These are phyloP conservation scores for Littorina saxatilis DNA, from an alignment of 1,140 invertebrate genomes.

Conservation along the genomic window DNA sequence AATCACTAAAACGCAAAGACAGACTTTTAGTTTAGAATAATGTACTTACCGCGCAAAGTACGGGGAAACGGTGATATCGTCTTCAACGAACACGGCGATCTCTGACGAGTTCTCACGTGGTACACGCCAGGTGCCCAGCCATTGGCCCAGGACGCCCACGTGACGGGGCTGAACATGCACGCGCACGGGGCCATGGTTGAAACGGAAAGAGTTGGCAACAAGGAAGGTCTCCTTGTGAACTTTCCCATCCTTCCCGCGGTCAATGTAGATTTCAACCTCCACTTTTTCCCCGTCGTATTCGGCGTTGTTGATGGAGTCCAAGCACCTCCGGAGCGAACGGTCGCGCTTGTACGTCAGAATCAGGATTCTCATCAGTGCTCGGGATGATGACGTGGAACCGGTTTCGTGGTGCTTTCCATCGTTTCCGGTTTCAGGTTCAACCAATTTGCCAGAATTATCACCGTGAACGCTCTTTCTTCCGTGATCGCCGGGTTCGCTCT, in stretches of 20 bases:
- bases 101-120: conserved; percentile 47
- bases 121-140: conserved; percentile 62
- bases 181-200: conserved; percentile 49
- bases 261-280: conserved; percentile 59
- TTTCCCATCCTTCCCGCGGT: conserved; percentile 44
- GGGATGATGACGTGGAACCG: background rate
- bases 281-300: conserved; percentile 52
- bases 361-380: conserved; percentile 38
- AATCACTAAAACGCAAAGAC: too few species aligned
- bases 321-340: conserved; percentile 42
- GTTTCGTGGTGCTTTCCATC: background rate
- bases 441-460: too few species aligned
- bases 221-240: conserved; percentile 49
- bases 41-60: conserved; percentile 59
- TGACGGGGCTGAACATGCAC: conserved; percentile 57
- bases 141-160: conserved; percentile 63
- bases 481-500: too few species aligned
- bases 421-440: too few species aligned
- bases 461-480: too few species aligned
- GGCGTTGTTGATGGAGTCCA: conserved; percentile 51
- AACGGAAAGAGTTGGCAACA: conserved; percentile 49
- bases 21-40: too few species aligned
- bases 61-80: conserved; percentile 64
- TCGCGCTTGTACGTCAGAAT: conserved; percentile 53
- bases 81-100: conserved; percentile 67